Evolutionary conservation across 2,888 invertebrate species (phyloP), one percentile per base, ranked within the genome.

Genomic region (Caenorhabditis japonica): DNA sequence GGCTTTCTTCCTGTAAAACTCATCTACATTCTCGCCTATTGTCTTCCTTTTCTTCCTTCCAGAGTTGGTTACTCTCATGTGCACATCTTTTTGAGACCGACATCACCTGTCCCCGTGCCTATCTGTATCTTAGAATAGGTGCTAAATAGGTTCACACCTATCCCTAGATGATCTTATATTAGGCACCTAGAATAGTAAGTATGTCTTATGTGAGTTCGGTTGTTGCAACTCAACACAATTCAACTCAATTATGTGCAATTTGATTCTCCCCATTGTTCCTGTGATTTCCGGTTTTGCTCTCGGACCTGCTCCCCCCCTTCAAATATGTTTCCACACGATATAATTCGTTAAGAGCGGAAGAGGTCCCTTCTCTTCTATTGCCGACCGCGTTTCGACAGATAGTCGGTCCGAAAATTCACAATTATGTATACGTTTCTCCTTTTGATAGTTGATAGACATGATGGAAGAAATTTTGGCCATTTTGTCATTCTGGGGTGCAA

Each of bases 401-500:
- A n/a, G n/a, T 38, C 51, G 33, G 17, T 34, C 30, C 38, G 30
- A 47, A 51, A 49, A 41, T 39, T 46, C 27, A 53, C 30, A 25
- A 41, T 36, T 25, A 41, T 47, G 56, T 55, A 66, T 66, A 56
- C 56, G 49, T 66, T 55, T 66, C 27, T 38, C 30, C 56, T 66
- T 51, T 56, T 36, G 56, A 23, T 49, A 66, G 51, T 64, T 64
- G 64, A 64, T 64, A 55, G 64, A 64, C 64, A 64, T 27, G 64
- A 44, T 52, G n/a, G n/a, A n/a, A n/a, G n/a, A n/a, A n/a, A n/a
- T n/a, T n/a, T n/a, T n/a, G n/a, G n/a, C n/a, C n/a, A n/a, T n/a
- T n/a, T n/a, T n/a, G n/a, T n/a, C n/a, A n/a, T n/a, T n/a, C n/a
- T n/a, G n/a, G n/a, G n/a, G n/a, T n/a, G n/a, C n/a, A n/a, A n/a